Base-by-base conservation (phyloP, 37 sponge, comb jelly and placozoan genomes). In the Halichondria panicea region DNA sequence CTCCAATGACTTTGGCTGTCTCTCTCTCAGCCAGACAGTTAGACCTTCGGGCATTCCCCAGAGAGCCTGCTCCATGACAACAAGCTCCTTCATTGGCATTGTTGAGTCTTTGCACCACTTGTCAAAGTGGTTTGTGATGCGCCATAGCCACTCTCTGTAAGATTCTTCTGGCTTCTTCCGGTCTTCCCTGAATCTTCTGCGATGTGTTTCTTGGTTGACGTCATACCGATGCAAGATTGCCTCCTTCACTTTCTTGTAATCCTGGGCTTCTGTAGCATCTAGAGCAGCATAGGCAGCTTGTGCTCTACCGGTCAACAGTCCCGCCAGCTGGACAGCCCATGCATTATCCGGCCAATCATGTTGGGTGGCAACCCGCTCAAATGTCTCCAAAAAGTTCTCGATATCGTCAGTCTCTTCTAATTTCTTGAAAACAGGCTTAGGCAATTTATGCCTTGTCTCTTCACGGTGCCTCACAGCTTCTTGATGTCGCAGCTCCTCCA, bases 151-250 rank as follows among this genome's bases (percentile, higher is more conserved):
- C 9, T 30, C 40, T 8, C 13, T 9, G 40, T 65, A 65, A 12
- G 70, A 77, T 35, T 77, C 77, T 33, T 43, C 54, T 21, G 33
- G n/a, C 30, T 32, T 43, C 77, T 25, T 63, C n/a, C 22, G 9
- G 25, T 42, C 66, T 36, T 45, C 4, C 7, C 77, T 52, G 35
- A 78, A 78, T 21, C 43, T 50, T 30, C 28, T 38, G 2, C 70
- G 68, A 34, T 68, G 44, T 8, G 79, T 68, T 28, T 78, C 79
- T 46, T 66, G 70, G 30, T 34, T 68, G 3, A 78, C 59, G 19
- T 78, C 79, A 36, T 78, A 68, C 41, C 79, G 42, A n/a, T 55
- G 36, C 37, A 80, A 50, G 15, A 69, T 46, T 13, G 81, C 81
- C 36, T 42, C 24, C 58, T 80, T 80, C 32, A 80, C 44, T 19